Evolutionary conservation across 2,113 vertebrate species (phyloP).

Genomic region (Gallinago media): DNA sequence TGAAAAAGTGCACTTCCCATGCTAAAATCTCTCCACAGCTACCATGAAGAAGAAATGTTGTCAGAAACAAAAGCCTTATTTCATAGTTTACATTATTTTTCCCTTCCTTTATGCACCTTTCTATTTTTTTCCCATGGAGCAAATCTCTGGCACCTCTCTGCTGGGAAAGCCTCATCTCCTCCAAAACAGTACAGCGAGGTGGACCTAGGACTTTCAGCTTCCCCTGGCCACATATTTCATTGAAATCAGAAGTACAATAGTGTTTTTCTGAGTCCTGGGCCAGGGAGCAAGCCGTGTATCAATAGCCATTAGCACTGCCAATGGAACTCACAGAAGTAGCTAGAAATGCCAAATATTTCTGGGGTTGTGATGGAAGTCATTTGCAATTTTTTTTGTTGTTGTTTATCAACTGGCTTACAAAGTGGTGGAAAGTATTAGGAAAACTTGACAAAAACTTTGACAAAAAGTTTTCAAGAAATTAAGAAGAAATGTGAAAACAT

Average conservation of each 20-base stretch:
- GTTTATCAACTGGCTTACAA: neutral
- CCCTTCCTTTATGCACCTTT: neutral
- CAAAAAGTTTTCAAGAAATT: neutral
- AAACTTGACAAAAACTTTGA: neutral
- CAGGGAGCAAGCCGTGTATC: neutral
- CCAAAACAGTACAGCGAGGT: neutral
- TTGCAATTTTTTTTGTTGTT: neutral
- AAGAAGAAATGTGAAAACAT: neutral
- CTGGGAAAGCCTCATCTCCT: neutral
- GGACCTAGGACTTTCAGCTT: neutral
- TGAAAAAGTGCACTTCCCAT: neutral
- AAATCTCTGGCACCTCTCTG: neutral
- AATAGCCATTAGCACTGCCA: slow-evolving; percentile 25
- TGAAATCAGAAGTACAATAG: neutral
- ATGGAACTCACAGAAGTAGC: neutral
- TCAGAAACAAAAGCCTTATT: neutral
- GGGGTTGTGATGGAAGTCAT: neutral
- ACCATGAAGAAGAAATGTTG: neutral
- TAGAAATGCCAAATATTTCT: neutral
- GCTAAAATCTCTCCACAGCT: neutral
- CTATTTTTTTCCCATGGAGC: neutral
- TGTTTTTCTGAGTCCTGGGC: neutral
- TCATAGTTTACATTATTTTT: neutral
- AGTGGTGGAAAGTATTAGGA: neutral
- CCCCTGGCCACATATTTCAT: neutral